Evolutionary conservation across 2,113 vertebrate species (phyloP), one percentile per base, ranked within the genome.

Genomic region (Pterocles burchelli): DNA sequence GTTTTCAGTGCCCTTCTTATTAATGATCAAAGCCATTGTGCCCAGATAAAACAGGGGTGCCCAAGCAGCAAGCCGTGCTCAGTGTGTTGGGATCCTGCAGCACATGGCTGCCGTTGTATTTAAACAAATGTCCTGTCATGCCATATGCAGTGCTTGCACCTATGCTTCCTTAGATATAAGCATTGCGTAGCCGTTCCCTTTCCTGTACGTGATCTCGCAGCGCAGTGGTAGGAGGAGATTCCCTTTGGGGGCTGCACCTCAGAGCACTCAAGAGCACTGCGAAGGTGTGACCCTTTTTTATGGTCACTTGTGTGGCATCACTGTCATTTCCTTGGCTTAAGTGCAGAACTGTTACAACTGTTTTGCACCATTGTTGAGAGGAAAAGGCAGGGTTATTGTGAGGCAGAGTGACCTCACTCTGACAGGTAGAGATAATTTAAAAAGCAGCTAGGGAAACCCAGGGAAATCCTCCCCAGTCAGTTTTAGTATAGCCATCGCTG

Each of bases 21-120:
- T 90, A 78, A 68, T 16, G 90, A 81, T 88, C 73, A 86, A 63
- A 90, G 24, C 48, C n/a, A 24, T 48, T 61, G 57, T 76, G 62
- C n/a, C 71, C 71, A 61, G 43, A 57, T 91, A 62, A 92, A 92
- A 21, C 22, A 41, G 65, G 55, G 33, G 34, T 94, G 55, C 58
- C 78, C 58, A 38, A 36, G 36, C 17, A 70, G 58, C 22, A 52
- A 4, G 1, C 3, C 8, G 14, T 62, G 52, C 91, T 86, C 62
- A 28, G 41, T 19, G 75, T 33, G 43, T 20, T 68, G 26, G 71
- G 38, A 59, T 73, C 75, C 66, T 54, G 66, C 52, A 41, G 49
- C 54, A 54, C 8, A 4, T 1, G 38, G 38, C 48, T 71, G 67
- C 51, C 4, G 1, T 6, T 61, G 34, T 45, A 65, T 58, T 20